phyloP scores from a whole-genome alignment of 2,113 vertebrate species.

The Aspidoscelis tigris region DNA sequence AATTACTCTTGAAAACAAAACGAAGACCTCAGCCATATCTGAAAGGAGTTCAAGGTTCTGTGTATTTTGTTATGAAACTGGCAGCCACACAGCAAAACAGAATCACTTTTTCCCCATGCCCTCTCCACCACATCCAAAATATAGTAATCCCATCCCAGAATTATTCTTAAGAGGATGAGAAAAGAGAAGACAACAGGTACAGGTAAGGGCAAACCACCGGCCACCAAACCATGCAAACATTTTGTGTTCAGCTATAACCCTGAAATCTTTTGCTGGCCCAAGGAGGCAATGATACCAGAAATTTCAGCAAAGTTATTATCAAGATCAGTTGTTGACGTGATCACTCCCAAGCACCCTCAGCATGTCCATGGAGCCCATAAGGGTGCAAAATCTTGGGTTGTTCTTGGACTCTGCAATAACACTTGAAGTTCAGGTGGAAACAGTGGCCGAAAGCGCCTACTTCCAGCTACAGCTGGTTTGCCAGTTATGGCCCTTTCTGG shows the following conservation, averaged over 20 bases:
- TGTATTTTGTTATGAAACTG: not conserved
- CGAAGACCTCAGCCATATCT: not conserved
- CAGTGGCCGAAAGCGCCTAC: no score
- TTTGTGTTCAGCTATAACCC: slow-evolving; percentile 44
- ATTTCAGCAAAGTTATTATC: slow-evolving; percentile 14
- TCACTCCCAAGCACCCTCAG: no score
- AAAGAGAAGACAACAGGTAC: not conserved
- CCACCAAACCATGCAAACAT: slow-evolving; percentile 11
- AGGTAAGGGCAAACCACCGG: not conserved
- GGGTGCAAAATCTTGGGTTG: no score
- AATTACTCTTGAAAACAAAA: not conserved
- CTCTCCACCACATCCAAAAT: not conserved
- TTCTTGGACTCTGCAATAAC: no score
- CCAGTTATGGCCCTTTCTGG: no score
- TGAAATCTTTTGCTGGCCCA: slow-evolving; percentile 34
- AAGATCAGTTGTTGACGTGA: no score
- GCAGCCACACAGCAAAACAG: not conserved
- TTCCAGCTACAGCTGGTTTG: no score
- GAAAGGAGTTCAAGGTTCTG: not conserved
- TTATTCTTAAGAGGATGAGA: not conserved
- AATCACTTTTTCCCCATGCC: not conserved
- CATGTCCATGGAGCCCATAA: no score
- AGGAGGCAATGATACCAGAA: slow-evolving; percentile 38
- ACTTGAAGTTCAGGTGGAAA: no score
- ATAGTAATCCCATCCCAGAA: not conserved